A percentile compares a stretch with the other conserved stretches of the same genome.
phyloP scores from a whole-genome alignment of 2,113 vertebrate genomes.

The Nycticorax nycticorax region DNA sequence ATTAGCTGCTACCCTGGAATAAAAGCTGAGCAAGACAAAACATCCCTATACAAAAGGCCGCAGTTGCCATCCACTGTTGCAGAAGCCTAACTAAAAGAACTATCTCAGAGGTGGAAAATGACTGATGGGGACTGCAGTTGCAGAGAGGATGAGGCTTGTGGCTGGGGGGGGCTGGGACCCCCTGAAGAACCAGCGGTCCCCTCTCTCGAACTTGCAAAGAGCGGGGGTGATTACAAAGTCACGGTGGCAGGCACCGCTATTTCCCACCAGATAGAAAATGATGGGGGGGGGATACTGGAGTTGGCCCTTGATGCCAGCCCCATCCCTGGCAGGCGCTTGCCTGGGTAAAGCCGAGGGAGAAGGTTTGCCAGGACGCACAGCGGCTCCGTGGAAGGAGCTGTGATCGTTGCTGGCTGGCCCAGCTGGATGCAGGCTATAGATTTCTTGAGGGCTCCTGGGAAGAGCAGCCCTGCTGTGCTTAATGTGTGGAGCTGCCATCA shows the following conservation, averaged over 20 bases:
- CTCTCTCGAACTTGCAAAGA: neutral
- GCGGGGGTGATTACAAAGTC: neutral
- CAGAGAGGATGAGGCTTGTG: neutral
- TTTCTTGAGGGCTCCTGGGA: neutral
- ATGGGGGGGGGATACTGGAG: neutral
- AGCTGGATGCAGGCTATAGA: neutral
- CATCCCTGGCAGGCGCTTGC: neutral
- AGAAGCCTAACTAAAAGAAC: neutral
- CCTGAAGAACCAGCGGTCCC: neutral
- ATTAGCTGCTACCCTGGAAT: neutral
- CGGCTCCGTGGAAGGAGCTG: neutral
- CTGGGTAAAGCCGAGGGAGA: neutral
- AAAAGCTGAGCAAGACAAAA: neutral
- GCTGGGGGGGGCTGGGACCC: neutral
- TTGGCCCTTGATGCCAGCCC: neutral
- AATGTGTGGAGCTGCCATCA: neutral
- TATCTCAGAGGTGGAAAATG: neutral
- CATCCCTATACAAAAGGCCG: neutral
- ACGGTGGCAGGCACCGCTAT: fast-evolving
- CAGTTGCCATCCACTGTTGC: neutral
- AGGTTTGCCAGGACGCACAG: neutral
- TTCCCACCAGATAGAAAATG: neutral
- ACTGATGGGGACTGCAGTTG: neutral
- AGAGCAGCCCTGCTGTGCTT: neutral
- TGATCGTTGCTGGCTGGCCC: neutral